Percentiles rank a stretch among this genome's conserved stretches.
phyloP scores from a whole-genome alignment of 2,888 invertebrate genomes.

The Rotaria magnacalcarata region DNA sequence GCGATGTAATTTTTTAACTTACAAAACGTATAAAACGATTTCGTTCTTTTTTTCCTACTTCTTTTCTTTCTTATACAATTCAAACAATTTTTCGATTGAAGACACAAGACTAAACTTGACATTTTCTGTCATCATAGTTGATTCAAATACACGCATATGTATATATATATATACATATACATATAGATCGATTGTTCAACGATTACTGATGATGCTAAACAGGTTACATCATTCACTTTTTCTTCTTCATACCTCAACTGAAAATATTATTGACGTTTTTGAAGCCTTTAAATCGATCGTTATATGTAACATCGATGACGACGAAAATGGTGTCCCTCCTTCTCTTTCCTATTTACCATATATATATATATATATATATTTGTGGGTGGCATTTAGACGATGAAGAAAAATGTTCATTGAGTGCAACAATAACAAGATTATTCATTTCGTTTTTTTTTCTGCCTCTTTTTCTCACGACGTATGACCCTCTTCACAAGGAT shows the following conservation, averaged over 20 bases:
- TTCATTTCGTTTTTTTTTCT: background rate
- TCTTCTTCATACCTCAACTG: background rate
- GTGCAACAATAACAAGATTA: constrained; percentile 17
- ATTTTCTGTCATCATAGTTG: background rate
- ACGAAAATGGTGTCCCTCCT: background rate
- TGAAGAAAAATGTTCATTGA: background rate
- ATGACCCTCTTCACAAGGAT: background rate
- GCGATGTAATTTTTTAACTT: background rate
- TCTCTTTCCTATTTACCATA: background rate
- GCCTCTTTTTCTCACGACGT: background rate
- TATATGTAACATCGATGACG: background rate
- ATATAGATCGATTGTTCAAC: background rate
- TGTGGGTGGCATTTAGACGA: background rate
- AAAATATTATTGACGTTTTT: background rate
- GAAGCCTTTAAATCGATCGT: background rate
- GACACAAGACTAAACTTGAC: background rate
- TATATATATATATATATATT: background rate
- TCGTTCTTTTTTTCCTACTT: no score
- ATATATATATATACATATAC: background rate
- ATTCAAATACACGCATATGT: background rate
- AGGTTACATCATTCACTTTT: background rate
- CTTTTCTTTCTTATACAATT: background rate
- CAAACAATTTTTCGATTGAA: background rate
- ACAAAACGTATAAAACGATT: background rate
- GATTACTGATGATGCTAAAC: background rate